These are phyloP conservation scores for Thecophora atra DNA, from an alignment of 2,888 invertebrate genomes.

Conservation along the genomic window DNA sequence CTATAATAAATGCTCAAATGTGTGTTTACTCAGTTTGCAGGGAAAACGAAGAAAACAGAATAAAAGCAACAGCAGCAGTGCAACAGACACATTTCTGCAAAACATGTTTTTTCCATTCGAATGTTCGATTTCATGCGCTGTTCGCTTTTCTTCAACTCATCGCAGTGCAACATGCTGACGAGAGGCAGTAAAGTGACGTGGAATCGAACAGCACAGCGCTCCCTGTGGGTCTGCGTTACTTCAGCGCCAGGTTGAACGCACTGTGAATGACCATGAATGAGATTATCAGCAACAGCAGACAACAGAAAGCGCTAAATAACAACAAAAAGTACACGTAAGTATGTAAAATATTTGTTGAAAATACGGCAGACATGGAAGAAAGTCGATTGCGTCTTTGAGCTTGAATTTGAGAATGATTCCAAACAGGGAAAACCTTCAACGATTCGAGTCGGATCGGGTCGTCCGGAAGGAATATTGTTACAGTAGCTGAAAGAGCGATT, in stretches of 20 bases:
- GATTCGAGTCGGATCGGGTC: no score
- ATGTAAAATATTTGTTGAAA: not conserved
- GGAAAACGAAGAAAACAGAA: not conserved
- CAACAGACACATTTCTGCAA: slow-evolving; percentile 13
- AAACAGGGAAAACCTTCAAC: not conserved
- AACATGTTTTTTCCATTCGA: slow-evolving; percentile 7
- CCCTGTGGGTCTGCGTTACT: not conserved
- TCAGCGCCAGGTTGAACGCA: slow-evolving; percentile 28
- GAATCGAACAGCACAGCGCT: not conserved
- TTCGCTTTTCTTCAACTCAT: not conserved
- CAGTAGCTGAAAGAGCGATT: no score
- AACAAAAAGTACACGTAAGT: not conserved
- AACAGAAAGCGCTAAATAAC: not conserved
- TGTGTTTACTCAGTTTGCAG: not conserved
- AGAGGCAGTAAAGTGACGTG: not conserved
- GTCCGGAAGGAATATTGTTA: no score
- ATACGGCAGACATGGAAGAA: not conserved
- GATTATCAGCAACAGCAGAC: slow-evolving; percentile 24
- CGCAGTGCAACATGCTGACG: not conserved
- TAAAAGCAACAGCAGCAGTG: not conserved
- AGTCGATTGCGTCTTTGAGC: slow-evolving; percentile 3
- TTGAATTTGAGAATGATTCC: slow-evolving; percentile 9
- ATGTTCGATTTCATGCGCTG: not conserved
- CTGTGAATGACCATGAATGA: slow-evolving; percentile 34
- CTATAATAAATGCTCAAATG: not conserved